Evolutionary conservation across 2,888 invertebrate genomes (phyloP), one percentile per base, ranked within the genome.

Genomic region (Leptinotarsa tumamoca): DNA sequence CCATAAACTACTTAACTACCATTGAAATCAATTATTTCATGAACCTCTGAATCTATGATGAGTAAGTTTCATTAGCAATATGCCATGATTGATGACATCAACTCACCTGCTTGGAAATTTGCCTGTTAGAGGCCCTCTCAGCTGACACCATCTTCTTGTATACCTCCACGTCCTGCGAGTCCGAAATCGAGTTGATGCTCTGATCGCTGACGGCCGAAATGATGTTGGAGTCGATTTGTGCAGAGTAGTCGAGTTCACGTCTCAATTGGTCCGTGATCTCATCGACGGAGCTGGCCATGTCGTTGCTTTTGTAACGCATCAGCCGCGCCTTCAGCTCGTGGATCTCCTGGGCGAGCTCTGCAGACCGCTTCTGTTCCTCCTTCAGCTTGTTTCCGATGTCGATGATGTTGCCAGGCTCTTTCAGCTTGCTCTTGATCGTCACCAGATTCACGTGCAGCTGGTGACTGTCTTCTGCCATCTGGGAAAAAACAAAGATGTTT

Each of bases 161-260:
- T 67, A 88, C 87, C 63, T 90, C 90, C 15, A 81, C 66, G 71
- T 85, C 83, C 3, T 83, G 82, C 54, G 74, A 80, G 33, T 85
- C 85, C 5, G 83, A 82, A 67, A 83, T 80, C 0, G 84, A 84
- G 71, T 80, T 85, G 17, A 83, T 77, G 71, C 82, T 85, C 43
- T 83, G 83, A 71, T 84, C 86, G 72, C 91, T 91, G 21, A 92
- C 90, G 0, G 91, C 92, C 71, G 89, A 90, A 49, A 92, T 85
- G 54, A 92, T 90, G 79, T 90, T 91, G 4, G 90, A 90, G 82
- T 93, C 93, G 33, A 93, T 85, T 78, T 90, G 90, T 0, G 90
- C 92, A 0, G 93, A 92, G 77, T 91, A 90, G 84, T 92, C 90
- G 2, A 93, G 82, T 82, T 93, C 92, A 76, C 90, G 89, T 67